Conservation (phyloP, 2,888 invertebrate species). For the Eutolmus rufibarbis region DNA sequence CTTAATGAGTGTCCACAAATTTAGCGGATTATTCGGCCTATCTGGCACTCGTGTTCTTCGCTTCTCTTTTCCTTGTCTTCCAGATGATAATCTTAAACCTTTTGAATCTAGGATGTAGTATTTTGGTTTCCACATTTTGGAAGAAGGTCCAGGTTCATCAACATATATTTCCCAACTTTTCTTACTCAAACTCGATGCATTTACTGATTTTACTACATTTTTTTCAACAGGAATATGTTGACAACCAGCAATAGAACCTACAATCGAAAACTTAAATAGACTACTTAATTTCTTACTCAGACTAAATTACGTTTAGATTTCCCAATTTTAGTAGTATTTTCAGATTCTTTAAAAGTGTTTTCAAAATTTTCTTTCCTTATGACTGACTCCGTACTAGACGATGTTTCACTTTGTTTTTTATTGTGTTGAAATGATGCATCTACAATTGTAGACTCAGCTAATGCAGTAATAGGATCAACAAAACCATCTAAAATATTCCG, state of each 20-base stretch:
- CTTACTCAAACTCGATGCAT: not conserved
- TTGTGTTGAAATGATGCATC: not conserved
- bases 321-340: not conserved
- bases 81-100: not conserved
- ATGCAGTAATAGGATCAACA: too few relatives aligned
- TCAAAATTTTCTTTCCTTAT: not conserved
- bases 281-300: too few relatives aligned
- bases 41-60: conserved; percentile 81
- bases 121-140: not conserved
- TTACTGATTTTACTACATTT: too few relatives aligned
- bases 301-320: not conserved
- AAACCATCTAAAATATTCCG: not conserved
- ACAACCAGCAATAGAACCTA: not conserved
- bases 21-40: conserved; percentile 88
- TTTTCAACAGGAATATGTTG: too few relatives aligned
- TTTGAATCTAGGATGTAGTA: not conserved
- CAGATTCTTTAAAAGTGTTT: not conserved
- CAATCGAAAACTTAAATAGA: not conserved
- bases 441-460: not conserved
- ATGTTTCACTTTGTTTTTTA: not conserved
- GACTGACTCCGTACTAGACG: not conserved
- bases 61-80: not conserved
- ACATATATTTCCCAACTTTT: not conserved
- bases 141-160: not conserved
- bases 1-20: conserved; percentile 97